phyloP scores from a whole-genome alignment of 53 echinoderm and acorn worm species.

The Zoroaster sp. region DNA sequence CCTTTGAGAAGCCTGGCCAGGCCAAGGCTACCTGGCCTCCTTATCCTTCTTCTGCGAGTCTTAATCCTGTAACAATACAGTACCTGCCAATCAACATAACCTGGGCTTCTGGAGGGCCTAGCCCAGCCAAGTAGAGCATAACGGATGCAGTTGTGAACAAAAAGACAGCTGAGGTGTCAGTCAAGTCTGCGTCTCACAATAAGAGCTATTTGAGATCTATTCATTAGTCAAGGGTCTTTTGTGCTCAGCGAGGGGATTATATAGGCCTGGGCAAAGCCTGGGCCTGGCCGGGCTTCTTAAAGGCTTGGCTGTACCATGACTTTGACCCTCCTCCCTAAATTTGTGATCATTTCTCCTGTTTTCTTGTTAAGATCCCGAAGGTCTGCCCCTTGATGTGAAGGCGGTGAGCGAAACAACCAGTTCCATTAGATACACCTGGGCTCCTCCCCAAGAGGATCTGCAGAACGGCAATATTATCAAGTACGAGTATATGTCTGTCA shows the following conservation, averaged over 20 bases:
- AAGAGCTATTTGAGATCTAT: too few relatives aligned
- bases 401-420: not conserved
- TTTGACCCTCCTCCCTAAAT: not conserved
- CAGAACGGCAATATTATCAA: constrained; percentile 67
- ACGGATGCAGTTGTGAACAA: too few relatives aligned
- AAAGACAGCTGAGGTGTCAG: too few relatives aligned
- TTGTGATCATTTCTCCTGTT: not conserved
- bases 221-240: too few relatives aligned
- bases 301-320: not conserved
- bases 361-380: constrained; percentile 59
- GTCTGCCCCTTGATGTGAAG: constrained; percentile 36
- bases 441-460: constrained; percentile 28
- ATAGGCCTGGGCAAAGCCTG: not conserved
- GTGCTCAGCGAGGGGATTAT: not conserved
- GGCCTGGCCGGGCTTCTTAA: not conserved
- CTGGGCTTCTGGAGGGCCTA: too few relatives aligned
- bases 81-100: too few relatives aligned
- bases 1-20: too few relatives aligned
- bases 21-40: too few relatives aligned
- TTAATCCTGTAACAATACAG: too few relatives aligned
- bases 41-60: too few relatives aligned
- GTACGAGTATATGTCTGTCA: constrained; percentile 63
- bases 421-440: constrained; percentile 56
- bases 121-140: too few relatives aligned
- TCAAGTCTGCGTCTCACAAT: too few relatives aligned